phyloP scores from a whole-genome alignment of 2,888 invertebrate species.

The Drosophila recens region DNA sequence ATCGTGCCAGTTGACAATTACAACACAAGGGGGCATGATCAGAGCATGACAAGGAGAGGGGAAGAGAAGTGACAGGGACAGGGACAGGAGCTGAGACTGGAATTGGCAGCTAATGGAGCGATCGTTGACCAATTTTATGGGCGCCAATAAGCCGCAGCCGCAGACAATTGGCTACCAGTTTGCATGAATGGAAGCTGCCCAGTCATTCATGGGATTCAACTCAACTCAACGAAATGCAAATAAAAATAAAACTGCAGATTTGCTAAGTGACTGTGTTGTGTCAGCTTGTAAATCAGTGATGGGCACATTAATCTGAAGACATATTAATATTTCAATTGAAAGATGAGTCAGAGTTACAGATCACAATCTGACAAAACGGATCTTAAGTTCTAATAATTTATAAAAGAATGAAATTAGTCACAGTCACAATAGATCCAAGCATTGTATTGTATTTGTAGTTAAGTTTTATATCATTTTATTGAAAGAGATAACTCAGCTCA shows the following conservation, averaged over 20 bases:
- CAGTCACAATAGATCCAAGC: too few relatives aligned
- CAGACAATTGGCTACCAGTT: conserved; percentile 72
- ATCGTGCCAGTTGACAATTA: conserved; percentile 80
- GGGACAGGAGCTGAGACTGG: neutral
- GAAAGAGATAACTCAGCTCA: conserved; percentile 5
- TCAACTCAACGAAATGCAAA: conserved; percentile 28
- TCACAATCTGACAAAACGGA: neutral
- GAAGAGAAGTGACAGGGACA: neutral
- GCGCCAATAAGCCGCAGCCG: conserved; percentile 36
- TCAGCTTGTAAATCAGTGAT: conserved; percentile 72
- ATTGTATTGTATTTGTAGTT: neutral
- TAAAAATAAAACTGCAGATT: conserved; percentile 52
- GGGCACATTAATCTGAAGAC: conserved; percentile 29
- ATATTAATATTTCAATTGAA: neutral
- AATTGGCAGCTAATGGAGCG: conserved; percentile 67
- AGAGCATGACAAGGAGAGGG: neutral
- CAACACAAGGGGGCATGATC: conserved; percentile 41
- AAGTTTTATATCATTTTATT: neutral
- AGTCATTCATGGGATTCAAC: conserved; percentile 32
- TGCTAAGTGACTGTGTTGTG: conserved; percentile 69
- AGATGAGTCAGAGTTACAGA: conserved; percentile 8
- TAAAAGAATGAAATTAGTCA: neutral
- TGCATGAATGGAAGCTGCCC: conserved; percentile 69
- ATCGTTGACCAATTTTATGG: conserved; percentile 76
- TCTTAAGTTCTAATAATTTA: neutral